Percentiles rank a stretch among this genome's conserved stretches.
These are phyloP conservation scores for Neoaliturus tenellus DNA, from an alignment of 2,888 invertebrate species.

Conservation along the genomic window DNA sequence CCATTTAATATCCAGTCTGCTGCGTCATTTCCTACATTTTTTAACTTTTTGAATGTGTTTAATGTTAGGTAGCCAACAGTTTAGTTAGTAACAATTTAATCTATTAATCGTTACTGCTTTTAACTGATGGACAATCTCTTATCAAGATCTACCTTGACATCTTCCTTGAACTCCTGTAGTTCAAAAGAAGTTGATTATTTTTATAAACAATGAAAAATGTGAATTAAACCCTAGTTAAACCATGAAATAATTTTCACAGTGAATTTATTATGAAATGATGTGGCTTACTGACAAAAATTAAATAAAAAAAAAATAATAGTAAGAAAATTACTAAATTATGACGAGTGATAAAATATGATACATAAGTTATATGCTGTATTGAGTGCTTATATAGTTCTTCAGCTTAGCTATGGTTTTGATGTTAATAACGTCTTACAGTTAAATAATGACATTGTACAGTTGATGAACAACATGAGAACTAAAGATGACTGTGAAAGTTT, in stretches of 20 bases:
- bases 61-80: too few species aligned
- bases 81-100: too few species aligned
- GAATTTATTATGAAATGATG: too few species aligned
- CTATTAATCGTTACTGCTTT: neutral
- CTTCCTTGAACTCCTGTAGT: neutral
- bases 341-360: neutral
- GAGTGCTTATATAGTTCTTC: neutral
- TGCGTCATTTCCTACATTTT: too few species aligned
- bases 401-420: neutral
- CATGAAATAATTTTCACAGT: too few species aligned
- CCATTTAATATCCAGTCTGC: too few species aligned
- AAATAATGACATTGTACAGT: neutral
- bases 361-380: neutral
- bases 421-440: neutral
- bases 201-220: too few species aligned
- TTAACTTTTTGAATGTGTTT: too few species aligned
- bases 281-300: too few species aligned
- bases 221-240: too few species aligned
- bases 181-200: neutral
- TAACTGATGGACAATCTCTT: neutral
- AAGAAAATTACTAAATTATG: neutral
- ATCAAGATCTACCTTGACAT: neutral
- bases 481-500: conserved; percentile 20
- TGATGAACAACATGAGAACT: neutral
- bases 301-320: too few species aligned